Evolutionary conservation across 1,140 invertebrate species (phyloP), one percentile per base, ranked within the genome.

Genomic region (Potamilus streckersoni): DNA sequence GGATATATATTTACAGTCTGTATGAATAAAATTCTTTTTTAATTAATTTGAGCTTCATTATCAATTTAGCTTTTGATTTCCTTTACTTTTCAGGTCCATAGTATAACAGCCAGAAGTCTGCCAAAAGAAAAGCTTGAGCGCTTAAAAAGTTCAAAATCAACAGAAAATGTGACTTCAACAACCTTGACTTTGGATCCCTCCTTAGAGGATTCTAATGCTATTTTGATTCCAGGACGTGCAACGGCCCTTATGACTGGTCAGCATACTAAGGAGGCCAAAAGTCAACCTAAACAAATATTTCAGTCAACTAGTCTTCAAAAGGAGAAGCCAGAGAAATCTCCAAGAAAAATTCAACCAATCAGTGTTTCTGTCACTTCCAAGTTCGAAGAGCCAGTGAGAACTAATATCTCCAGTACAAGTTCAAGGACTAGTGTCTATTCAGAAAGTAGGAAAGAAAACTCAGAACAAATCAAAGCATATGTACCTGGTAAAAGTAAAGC

Each of bases 31-130:
- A 12, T 71, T 62, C 60, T 62, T 60, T 27, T 2, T 23, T 56
- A 67, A 23, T 59, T 14, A 17, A 64, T 64, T 64, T 64, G n/a
- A 4, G 19, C 4, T 64, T 14, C 8, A 58, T 66, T 17, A 70
- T 73, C 38, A 15, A 20, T 65, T 31, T 55, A 23, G 3, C 73
- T 59, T 19, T 68, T 31, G 27, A 31, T 31, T 76, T 57, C n/a
- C 79, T 49, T 73, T 55, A 78, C 65, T 64, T 77, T 74, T 23
- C 76, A 86, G 85, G 73, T 86, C 38, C 84, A 86, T 71, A 86
- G 85, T 73, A 86, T 86, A 64, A 85, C 85, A 31, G 85, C 83
- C 19, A 72, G 85, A 64, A 81, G 76, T 77, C 71, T 85, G 8
- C 73, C 83, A 16, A 85, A 85, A 76, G 80, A 83, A 19, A 80